Base-by-base conservation (phyloP, 2,797 vertebrate species). In the Xenops minutus region DNA sequence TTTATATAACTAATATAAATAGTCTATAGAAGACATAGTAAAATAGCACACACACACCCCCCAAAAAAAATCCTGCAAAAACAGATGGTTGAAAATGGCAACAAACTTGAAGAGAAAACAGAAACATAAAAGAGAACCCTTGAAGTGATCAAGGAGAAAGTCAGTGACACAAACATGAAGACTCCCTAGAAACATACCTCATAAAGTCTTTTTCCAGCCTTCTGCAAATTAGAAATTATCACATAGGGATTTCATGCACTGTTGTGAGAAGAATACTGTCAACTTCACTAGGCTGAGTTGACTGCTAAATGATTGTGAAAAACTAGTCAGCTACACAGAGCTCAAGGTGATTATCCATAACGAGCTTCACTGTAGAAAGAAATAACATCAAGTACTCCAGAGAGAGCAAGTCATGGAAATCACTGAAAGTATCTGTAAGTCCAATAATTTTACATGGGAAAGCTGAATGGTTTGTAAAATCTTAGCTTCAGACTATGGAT, bases 251-350 rank as follows among this genome's bases (percentile, higher is more conserved):
- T 96, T 96, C 93, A 97, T 83, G 52, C 68, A 85, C 68, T 77
- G 93, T 95, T 95, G 95, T 97, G 96, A 97, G 96, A 98, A 97
- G 96, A 94, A 97, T 96, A 96, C 73, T 97, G 96, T 97, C 97
- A 97, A 85, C 91, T 96, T 97, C 93, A 72, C 69, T 97, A 95
- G 96, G 71, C 29, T 97, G 96, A 96, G 86, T 95, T 95, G 96
- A 97, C 96, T 97, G 97, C 95, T 96, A 97, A 97, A 97, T 96
- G 96, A 97, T 96, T 55, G 83, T 95, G 95, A 97, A 95, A 97
- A 97, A 90, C 92, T 93, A 95, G 95, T 95, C 92, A 96, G 92
- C 64, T 93, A 89, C 58, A 93, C 58, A 73, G 44, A 81, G 82
- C 68, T 91, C 89, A 89, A 89, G 73, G 87, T 97, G 92, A 96